These are phyloP conservation scores for Pseudomyrmex gracilis DNA, from an alignment of 1,140 invertebrate genomes.

Conservation along the genomic window DNA sequence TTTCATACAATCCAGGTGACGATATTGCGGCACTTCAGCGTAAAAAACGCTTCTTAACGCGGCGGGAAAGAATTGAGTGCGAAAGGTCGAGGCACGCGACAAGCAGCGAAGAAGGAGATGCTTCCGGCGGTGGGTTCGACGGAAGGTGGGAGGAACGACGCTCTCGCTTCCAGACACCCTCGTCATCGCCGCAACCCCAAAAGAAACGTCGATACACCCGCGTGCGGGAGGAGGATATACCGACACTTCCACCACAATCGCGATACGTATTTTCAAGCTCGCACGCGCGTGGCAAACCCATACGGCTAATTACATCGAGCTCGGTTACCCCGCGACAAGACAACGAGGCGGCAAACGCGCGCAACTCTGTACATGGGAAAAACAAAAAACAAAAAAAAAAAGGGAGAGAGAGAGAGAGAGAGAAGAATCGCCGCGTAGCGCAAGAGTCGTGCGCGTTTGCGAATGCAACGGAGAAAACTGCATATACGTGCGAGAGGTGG, in stretches of 20 bases:
- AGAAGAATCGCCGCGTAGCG: no score
- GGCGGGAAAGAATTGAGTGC: neutral
- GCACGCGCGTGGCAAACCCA: conserved; percentile 79
- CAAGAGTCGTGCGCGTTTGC: conserved; percentile 14
- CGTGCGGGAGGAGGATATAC: conserved; percentile 59
- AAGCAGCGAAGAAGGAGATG: conserved; percentile 36
- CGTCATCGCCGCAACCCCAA: conserved; percentile 50
- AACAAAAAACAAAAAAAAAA: neutral
- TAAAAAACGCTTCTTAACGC: conserved; percentile 4
- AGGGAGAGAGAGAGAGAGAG: neutral
- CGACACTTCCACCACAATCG: conserved; percentile 77
- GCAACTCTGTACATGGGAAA: conserved; percentile 32
- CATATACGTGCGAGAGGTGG: neutral
- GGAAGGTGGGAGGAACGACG: neutral
- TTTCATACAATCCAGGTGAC: neutral
- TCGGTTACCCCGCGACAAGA: conserved; percentile 47
- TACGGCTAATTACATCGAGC: conserved; percentile 80
- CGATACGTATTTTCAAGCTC: conserved; percentile 79
- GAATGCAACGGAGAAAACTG: neutral
- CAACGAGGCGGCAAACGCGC: conserved; percentile 43
- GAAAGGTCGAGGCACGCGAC: conserved; percentile 21
- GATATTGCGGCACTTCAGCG: neutral
- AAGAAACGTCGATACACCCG: conserved; percentile 80
- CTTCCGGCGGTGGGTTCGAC: conserved; percentile 15
- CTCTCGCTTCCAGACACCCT: conserved; percentile 37